Evolutionary conservation across 2,797 vertebrate genomes (phyloP).

Genomic region (Hypotaenidia okinawae): DNA sequence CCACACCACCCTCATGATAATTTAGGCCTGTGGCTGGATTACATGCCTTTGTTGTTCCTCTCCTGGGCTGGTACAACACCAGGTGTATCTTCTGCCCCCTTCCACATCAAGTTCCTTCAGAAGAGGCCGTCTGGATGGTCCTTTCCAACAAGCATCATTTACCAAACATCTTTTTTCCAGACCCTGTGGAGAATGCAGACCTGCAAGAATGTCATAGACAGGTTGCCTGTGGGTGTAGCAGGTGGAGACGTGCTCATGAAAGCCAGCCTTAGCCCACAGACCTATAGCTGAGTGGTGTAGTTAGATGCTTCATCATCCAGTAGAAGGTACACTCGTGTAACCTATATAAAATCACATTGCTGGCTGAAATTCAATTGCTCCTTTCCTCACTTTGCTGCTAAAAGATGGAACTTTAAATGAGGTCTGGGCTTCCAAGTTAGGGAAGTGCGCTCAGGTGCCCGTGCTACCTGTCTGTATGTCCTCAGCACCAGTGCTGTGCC

Average conservation of each 20-base stretch:
- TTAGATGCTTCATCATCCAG: background rate
- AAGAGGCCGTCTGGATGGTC: background rate
- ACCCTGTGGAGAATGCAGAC: background rate
- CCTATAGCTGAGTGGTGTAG: background rate
- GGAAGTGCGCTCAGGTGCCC: fast-evolving
- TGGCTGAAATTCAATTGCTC: background rate
- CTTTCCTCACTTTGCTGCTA: background rate
- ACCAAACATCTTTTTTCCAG: background rate
- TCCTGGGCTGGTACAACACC: background rate
- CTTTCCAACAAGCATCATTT: background rate
- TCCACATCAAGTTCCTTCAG: background rate
- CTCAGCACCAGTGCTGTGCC: background rate
- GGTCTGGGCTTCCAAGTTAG: background rate
- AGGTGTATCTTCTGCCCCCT: background rate
- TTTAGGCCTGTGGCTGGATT: background rate
- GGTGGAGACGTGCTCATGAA: background rate
- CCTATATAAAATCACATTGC: background rate
- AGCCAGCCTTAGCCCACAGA: background rate
- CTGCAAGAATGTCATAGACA: background rate
- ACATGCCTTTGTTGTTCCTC: background rate
- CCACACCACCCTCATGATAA: background rate
- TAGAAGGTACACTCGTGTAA: background rate
- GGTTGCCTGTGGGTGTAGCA: background rate
- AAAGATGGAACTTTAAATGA: background rate
- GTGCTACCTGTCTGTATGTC: fast-evolving